Conservation (phyloP, 2,113 vertebrate species). For the Octodon degus region DNA sequence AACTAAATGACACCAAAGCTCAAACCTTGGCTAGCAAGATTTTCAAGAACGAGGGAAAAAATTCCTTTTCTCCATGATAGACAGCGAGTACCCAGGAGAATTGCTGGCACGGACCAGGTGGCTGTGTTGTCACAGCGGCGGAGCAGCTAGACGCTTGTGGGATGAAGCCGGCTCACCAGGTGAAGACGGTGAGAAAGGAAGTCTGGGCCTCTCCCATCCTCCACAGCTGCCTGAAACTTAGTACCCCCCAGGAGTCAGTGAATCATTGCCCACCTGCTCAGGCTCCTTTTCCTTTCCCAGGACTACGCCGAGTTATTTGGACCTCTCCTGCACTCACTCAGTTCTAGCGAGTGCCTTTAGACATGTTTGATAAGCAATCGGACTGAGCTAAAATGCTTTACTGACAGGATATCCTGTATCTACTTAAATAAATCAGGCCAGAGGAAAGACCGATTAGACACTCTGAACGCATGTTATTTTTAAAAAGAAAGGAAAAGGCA, state of each 20-base stretch:
- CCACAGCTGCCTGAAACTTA: slow-evolving; percentile 23
- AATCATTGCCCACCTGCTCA: not conserved
- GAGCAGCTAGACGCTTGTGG: not conserved
- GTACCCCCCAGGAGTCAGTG: too few species aligned
- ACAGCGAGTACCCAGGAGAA: not conserved
- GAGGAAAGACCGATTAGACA: slow-evolving; percentile 52
- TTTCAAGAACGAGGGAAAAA: not conserved
- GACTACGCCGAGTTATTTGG: slow-evolving; percentile 34
- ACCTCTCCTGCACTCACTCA: not conserved
- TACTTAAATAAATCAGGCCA: slow-evolving; percentile 41
- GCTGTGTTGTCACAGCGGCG: not conserved
- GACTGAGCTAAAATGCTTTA: slow-evolving; percentile 44
- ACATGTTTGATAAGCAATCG: slow-evolving; percentile 8
- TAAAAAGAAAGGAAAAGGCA: slow-evolving; percentile 56
- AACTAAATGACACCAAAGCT: slow-evolving; percentile 45
- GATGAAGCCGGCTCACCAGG: slow-evolving; percentile 13
- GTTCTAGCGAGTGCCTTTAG: not conserved
- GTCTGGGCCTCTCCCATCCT: not conserved
- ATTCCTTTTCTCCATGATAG: not conserved
- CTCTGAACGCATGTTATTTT: slow-evolving; percentile 46
- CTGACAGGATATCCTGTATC: slow-evolving; percentile 62
- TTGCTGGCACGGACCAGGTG: not conserved
- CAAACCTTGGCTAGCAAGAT: not conserved
- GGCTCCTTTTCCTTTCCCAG: slow-evolving; percentile 52
- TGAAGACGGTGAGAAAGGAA: slow-evolving; percentile 65